A percentile compares a stretch with the other conserved stretches of the same genome.
phyloP scores from a whole-genome alignment of 2,797 vertebrate genomes.

The Prunella strophiata region DNA sequence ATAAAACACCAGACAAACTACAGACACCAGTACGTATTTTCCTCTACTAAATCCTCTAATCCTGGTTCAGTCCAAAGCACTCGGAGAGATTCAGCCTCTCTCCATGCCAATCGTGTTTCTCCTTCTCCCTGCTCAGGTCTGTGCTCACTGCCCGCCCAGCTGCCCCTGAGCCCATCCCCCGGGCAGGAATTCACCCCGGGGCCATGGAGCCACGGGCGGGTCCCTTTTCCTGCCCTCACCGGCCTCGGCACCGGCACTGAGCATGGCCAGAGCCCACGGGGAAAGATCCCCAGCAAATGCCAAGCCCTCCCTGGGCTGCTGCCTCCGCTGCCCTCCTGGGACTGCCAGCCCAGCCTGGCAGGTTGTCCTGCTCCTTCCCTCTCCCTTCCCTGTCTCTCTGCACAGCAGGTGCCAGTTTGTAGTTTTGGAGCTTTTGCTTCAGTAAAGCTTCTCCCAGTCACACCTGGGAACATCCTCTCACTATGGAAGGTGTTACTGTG shows the following conservation, averaged over 20 bases:
- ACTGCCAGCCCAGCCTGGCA: background rate
- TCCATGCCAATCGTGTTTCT: background rate
- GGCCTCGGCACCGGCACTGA: accelerated
- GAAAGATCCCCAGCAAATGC: background rate
- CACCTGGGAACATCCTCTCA: background rate
- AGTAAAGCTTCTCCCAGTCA: background rate
- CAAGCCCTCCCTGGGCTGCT: background rate
- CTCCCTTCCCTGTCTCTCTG: background rate
- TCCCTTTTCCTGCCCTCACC: background rate
- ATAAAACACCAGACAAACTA: constrained; percentile 45
- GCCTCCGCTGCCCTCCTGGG: background rate
- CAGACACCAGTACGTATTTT: background rate
- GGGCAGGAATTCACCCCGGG: background rate
- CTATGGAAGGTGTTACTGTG: background rate
- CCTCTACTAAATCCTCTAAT: constrained; percentile 10
- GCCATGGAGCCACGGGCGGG: background rate
- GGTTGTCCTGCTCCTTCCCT: background rate
- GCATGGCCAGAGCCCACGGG: accelerated
- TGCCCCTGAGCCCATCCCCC: accelerated
- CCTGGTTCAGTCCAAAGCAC: background rate
- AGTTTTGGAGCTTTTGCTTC: background rate
- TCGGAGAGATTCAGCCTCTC: background rate
- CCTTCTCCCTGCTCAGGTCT: background rate
- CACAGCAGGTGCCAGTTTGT: background rate
- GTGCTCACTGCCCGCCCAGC: background rate